Evolutionary conservation across 2,113 vertebrate genomes (phyloP).

Genomic region (Chaetorhynchus papuensis): DNA sequence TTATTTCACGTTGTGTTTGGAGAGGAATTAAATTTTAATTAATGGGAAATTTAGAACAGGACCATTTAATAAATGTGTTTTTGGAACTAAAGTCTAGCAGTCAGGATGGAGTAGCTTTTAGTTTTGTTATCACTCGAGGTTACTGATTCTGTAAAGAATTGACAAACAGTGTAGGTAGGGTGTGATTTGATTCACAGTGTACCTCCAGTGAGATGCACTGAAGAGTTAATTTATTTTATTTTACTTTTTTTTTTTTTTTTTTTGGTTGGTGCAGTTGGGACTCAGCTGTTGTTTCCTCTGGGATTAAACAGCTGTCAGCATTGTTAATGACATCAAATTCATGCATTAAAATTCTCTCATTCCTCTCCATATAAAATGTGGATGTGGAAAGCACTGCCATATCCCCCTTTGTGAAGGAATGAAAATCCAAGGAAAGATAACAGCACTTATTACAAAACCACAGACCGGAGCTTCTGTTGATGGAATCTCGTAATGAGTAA

Average conservation of each 20-base stretch:
- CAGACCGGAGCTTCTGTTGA: conserved; percentile 75
- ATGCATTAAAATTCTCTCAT: conserved; percentile 75
- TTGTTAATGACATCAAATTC: conserved; percentile 88
- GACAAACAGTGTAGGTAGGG: conserved; percentile 4
- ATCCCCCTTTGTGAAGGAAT: conserved; percentile 74
- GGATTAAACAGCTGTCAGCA: conserved; percentile 88
- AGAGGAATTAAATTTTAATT: conserved; percentile 40
- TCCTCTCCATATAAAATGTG: conserved; percentile 72
- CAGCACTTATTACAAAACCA: conserved; percentile 76
- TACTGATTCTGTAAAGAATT: neutral
- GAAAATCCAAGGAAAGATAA: conserved; percentile 79
- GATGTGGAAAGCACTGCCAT: conserved; percentile 65
- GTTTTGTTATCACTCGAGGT: neutral
- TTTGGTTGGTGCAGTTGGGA: conserved; percentile 60
- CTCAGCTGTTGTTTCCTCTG: conserved; percentile 88
- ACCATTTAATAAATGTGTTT: conserved; percentile 25
- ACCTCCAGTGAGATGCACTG: neutral
- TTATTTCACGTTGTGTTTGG: conserved; percentile 34
- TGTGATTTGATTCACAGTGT: neutral
- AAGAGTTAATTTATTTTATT: conserved; percentile 46
- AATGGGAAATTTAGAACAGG: conserved; percentile 22
- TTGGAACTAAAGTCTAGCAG: neutral
- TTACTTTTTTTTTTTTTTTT: neutral
- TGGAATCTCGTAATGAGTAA: conserved; percentile 79
- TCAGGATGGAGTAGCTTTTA: neutral